Evolutionary conservation across 2,113 vertebrate species (phyloP).

Genomic region (Tachuris rubrigastra): DNA sequence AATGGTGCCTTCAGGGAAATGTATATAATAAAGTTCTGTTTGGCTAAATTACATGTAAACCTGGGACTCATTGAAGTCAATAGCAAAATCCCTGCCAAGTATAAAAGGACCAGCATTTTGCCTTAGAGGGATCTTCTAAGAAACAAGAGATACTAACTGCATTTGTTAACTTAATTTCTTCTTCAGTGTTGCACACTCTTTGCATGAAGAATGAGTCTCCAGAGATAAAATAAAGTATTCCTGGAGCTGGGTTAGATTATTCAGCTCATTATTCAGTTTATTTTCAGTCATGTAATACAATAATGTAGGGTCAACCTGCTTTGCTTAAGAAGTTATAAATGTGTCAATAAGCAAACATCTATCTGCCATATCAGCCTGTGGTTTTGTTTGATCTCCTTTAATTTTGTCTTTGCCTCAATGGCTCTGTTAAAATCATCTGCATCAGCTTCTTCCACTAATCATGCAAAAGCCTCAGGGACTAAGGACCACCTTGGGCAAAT

Average conservation of each 20-base stretch:
- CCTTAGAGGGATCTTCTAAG: not conserved
- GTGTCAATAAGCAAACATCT: not conserved
- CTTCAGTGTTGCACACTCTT: not conserved
- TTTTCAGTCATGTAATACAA: not conserved
- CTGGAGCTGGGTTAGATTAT: not conserved
- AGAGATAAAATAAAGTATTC: not conserved
- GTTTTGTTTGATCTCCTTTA: not conserved
- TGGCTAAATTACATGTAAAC: not conserved
- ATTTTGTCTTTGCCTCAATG: not conserved
- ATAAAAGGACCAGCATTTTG: not conserved
- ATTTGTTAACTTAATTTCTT: not conserved
- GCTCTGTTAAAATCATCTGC: not conserved
- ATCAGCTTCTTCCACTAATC: not conserved
- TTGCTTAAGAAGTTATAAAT: not conserved
- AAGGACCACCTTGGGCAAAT: not conserved
- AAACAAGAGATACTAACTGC: not conserved
- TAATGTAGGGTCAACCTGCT: rapidly evolving
- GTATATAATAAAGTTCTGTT: not conserved
- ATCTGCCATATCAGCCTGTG: not conserved
- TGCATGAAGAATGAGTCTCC: not conserved
- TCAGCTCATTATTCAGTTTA: not conserved
- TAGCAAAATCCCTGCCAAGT: not conserved
- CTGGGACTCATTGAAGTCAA: not conserved
- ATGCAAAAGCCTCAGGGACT: not conserved
- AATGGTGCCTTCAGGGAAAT: not conserved